Conservation (phyloP, 2,888 invertebrate species). For the Phlogophora meticulosa region DNA sequence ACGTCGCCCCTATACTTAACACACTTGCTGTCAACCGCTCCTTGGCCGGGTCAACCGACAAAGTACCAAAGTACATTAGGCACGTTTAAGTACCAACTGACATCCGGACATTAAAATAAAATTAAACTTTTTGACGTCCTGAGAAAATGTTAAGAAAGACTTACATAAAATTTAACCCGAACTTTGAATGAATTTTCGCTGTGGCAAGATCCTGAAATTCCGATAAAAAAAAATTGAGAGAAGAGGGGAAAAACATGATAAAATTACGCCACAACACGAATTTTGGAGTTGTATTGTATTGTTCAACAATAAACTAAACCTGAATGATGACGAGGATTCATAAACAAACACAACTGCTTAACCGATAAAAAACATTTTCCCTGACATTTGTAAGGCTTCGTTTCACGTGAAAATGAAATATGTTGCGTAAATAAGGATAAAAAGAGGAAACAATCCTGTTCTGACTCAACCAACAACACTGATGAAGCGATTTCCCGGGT, state of each 20-base stretch:
- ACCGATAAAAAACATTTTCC: constrained; percentile 20
- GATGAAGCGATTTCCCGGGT: constrained; percentile 34
- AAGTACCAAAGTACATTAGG: constrained; percentile 9
- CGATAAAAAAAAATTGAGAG: background rate
- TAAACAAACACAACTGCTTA: background rate
- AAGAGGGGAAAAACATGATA: background rate
- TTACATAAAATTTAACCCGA: constrained; percentile 16
- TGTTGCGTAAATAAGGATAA: constrained; percentile 28
- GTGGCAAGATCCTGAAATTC: background rate
- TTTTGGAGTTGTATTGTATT: background rate
- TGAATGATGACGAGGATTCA: constrained; percentile 8
- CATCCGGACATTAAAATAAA: constrained; percentile 5
- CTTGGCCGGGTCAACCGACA: constrained; percentile 10
- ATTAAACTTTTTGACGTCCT: constrained; percentile 15
- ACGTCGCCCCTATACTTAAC: constrained; percentile 9
- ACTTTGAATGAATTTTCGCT: constrained; percentile 15
- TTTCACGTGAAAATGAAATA: constrained; percentile 31
- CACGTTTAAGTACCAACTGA: constrained; percentile 15
- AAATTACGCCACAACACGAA: background rate
- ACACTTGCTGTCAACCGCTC: constrained; percentile 1
- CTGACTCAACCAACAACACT: constrained; percentile 8
- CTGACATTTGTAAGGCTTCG: constrained; percentile 10
- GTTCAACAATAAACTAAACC: constrained; percentile 16
- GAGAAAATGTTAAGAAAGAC: background rate
- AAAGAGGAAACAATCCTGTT: constrained; percentile 11